Percentiles rank a stretch among this genome's conserved stretches.
These are phyloP conservation scores for Calephelis perditalis DNA, from an alignment of 2,888 invertebrate genomes.

Conservation along the genomic window DNA sequence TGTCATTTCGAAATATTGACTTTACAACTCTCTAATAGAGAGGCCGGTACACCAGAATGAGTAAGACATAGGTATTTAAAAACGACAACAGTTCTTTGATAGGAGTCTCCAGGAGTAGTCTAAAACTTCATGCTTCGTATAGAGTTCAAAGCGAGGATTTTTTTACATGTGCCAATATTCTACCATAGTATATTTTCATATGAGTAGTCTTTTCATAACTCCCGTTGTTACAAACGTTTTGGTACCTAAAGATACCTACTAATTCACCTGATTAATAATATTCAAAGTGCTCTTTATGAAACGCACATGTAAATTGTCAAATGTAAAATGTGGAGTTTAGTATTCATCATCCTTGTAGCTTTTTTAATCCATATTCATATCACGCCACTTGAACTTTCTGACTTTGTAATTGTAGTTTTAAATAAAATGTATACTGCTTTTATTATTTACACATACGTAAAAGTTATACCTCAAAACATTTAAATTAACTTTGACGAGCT, in stretches of 20 bases:
- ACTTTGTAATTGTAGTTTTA: slow-evolving; percentile 17
- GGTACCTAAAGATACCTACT: neutral
- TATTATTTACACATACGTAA: slow-evolving; percentile 4
- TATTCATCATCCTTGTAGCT: slow-evolving; percentile 14
- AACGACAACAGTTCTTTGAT: no score
- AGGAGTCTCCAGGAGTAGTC: no score
- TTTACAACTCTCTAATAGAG: no score
- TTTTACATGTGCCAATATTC: slow-evolving; percentile 17
- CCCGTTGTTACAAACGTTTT: neutral
- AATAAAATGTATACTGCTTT: slow-evolving; percentile 1
- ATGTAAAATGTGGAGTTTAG: slow-evolving; percentile 9
- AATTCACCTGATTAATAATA: slow-evolving; percentile 16
- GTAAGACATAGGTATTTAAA: no score
- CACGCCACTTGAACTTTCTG: slow-evolving; percentile 3
- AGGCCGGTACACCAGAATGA: no score
- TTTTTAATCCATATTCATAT: slow-evolving; percentile 13
- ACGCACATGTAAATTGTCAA: slow-evolving; percentile 22
- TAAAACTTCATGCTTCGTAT: neutral
- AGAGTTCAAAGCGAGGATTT: slow-evolving; percentile 7
- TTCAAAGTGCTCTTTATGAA: slow-evolving; percentile 27
- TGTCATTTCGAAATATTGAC: no score
- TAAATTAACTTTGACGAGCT: neutral
- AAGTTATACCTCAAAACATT: slow-evolving; percentile 4
- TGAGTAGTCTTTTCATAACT: slow-evolving; percentile 8
- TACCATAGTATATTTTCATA: slow-evolving; percentile 9